phyloP scores from a whole-genome alignment of 2,113 vertebrate genomes.

The Cryptomyrus ogoouensis region DNA sequence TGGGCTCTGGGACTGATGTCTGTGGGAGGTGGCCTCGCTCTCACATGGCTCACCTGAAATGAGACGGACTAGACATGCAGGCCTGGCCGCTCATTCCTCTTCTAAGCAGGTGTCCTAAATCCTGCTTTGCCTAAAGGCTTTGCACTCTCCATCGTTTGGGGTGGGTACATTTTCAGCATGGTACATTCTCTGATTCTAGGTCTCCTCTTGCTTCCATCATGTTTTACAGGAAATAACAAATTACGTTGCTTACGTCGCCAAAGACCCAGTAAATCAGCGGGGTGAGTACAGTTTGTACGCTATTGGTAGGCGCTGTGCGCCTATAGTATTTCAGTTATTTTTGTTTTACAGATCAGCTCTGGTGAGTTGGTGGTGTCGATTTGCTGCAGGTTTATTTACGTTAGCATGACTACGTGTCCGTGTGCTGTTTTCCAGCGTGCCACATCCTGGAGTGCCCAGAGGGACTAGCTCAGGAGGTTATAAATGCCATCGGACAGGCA shows the following conservation, averaged over 20 bases:
- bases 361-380: not conserved
- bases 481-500: slow-evolving; percentile 82
- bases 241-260: slow-evolving; percentile 89
- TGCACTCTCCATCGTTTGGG: no score
- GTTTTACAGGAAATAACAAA: slow-evolving; percentile 77
- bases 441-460: slow-evolving; percentile 82
- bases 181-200: not conserved
- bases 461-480: slow-evolving; percentile 73
- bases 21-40: not conserved
- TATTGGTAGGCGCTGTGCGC: not conserved
- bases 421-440: slow-evolving; percentile 62
- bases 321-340: not conserved
- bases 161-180: not conserved
- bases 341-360: not conserved
- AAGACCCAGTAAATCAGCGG: slow-evolving; percentile 83
- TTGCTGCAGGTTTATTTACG: not conserved
- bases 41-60: not conserved
- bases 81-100: not conserved
- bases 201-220: slow-evolving; percentile 29
- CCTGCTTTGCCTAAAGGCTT: not conserved
- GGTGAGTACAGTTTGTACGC: slow-evolving; percentile 56
- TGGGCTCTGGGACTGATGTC: not conserved
- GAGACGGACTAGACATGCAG: not conserved
- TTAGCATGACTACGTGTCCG: not conserved
- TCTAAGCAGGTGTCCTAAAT: not conserved